These are phyloP conservation scores for Lamprotornis superbus DNA, from an alignment of 2,113 vertebrate species.

Conservation along the genomic window DNA sequence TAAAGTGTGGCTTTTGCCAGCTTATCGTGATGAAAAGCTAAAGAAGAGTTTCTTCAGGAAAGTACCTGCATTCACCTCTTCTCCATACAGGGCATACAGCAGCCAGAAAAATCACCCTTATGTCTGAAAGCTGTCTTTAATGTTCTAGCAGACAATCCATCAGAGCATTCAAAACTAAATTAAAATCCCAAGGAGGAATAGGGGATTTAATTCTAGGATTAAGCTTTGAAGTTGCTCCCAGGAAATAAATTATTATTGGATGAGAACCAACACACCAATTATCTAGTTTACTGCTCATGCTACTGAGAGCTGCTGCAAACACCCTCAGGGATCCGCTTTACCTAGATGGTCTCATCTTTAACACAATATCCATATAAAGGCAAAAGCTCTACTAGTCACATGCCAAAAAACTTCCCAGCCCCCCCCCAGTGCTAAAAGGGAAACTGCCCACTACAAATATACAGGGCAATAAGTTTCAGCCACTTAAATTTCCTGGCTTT, in stretches of 20 bases:
- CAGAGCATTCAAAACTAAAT: conserved; percentile 67
- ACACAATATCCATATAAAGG: background rate
- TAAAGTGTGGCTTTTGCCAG: conserved; percentile 47
- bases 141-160: conserved; percentile 45
- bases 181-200: conserved; percentile 58
- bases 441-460: background rate
- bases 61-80: conserved; percentile 20
- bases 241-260: conserved; percentile 70
- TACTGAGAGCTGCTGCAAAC: conserved; percentile 27
- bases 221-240: conserved; percentile 62
- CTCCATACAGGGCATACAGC: background rate
- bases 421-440: background rate
- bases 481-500: background rate
- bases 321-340: conserved; percentile 1
- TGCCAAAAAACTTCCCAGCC: conserved; percentile 8
- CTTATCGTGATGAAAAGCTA: conserved; percentile 3
- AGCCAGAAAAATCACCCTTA: conserved; percentile 4
- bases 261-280: conserved; percentile 65
- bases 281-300: conserved; percentile 61
- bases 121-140: conserved; percentile 17
- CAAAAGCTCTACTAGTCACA: background rate
- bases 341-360: conserved; percentile 25
- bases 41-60: background rate
- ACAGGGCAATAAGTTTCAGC: background rate
- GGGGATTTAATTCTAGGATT: conserved; percentile 67